Conservation (phyloP, 2,888 invertebrate genomes). For the Ennomos fuscantarius region DNA sequence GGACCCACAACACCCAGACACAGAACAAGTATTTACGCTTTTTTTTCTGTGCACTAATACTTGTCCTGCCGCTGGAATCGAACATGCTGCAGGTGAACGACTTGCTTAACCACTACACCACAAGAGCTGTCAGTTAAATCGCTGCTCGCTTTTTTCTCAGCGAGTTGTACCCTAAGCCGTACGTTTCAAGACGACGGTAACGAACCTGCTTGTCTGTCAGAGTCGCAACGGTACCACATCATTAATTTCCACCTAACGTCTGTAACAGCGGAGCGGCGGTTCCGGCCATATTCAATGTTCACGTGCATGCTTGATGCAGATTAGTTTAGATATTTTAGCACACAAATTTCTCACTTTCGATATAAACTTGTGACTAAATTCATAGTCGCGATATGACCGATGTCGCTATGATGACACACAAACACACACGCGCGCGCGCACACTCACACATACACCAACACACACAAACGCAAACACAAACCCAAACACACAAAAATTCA, state of each 20-base stretch:
- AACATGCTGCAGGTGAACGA: too few relatives aligned
- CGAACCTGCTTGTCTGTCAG: slow-evolving; percentile 69
- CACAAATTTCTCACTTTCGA: slow-evolving; percentile 2
- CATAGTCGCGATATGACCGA: too few relatives aligned
- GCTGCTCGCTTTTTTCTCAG: slow-evolving; percentile 1
- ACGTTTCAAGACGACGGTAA: slow-evolving; percentile 54
- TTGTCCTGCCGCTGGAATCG: too few relatives aligned
- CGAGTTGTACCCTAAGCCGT: slow-evolving; percentile 10
- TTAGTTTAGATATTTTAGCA: slow-evolving; percentile 35
- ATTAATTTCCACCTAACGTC: slow-evolving; percentile 78
- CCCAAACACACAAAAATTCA: too few relatives aligned
- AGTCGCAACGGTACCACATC: slow-evolving; percentile 65
- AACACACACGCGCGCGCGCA: too few relatives aligned
- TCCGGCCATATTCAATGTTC: slow-evolving; percentile 65
- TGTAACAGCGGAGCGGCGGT: slow-evolving; percentile 61
- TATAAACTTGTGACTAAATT: slow-evolving; percentile 6
- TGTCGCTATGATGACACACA: too few relatives aligned
- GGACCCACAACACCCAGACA: too few relatives aligned
- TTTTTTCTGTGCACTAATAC: too few relatives aligned
- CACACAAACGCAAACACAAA: too few relatives aligned
- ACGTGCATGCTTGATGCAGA: slow-evolving; percentile 45
- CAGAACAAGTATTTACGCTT: too few relatives aligned
- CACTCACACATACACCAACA: too few relatives aligned
- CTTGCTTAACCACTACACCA: too few relatives aligned
- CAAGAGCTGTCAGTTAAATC: neutral